A percentile compares a stretch with the other conserved stretches of the same genome.
These are phyloP conservation scores for Umimayanthus kanabou DNA, from an alignment of 92 coral and sea anemone species.

Conservation along the genomic window DNA sequence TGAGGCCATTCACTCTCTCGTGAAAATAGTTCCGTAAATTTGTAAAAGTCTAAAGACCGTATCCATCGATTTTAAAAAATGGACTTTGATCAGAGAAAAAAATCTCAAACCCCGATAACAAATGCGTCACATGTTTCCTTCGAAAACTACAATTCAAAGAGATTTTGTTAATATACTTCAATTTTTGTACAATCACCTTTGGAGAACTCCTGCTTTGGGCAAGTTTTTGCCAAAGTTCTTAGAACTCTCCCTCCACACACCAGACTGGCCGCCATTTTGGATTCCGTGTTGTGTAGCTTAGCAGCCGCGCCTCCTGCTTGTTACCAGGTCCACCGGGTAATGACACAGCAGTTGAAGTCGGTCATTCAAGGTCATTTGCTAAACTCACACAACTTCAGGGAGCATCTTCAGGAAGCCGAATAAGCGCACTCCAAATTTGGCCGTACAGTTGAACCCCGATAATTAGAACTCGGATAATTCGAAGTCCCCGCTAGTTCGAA, in stretches of 20 bases:
- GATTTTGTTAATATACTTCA: neutral
- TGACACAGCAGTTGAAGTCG: constrained; percentile 13
- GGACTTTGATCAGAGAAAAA: constrained; percentile 36
- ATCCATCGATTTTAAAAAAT: neutral
- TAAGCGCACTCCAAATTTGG: no score
- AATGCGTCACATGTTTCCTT: neutral
- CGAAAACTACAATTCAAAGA: neutral
- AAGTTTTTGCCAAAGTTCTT: constrained; percentile 73
- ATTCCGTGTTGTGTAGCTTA: constrained; percentile 34
- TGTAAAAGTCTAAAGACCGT: neutral
- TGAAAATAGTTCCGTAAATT: neutral
- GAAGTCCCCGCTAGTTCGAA: no score
- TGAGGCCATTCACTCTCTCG: constrained; percentile 52
- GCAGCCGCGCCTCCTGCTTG: constrained; percentile 79
- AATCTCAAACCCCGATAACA: neutral
- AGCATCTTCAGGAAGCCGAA: no score
- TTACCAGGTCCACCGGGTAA: constrained; percentile 16
- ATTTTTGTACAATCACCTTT: constrained; percentile 46
- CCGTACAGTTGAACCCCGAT: no score
- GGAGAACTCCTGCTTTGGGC: constrained; percentile 51
- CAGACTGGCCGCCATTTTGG: constrained; percentile 96
- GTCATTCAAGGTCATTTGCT: constrained; percentile 54
- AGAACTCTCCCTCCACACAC: constrained; percentile 69
- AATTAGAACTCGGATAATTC: no score
- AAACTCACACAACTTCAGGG: no score